Percentiles rank a stretch among this genome's conserved stretches.
Conservation (phyloP, 2,113 vertebrate species). For the Perognathus longimembris region DNA sequence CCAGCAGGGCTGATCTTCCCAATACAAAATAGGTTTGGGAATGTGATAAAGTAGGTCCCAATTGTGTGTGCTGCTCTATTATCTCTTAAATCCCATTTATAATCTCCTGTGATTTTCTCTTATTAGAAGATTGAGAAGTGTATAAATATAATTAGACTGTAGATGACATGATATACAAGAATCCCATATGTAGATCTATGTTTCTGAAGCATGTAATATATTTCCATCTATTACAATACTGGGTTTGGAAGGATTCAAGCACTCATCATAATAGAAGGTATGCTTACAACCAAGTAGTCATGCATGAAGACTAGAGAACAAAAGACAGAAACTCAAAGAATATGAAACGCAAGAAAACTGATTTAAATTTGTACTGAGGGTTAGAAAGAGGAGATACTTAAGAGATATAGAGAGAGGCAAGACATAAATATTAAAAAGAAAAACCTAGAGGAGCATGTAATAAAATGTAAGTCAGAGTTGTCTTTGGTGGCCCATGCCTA, state of each 20-base stretch:
- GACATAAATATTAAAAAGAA: background rate
- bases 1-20: background rate
- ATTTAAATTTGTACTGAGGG: background rate
- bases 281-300: background rate
- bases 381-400: background rate
- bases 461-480: background rate
- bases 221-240: background rate
- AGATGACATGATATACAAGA: background rate
- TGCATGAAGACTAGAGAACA: rapidly evolving
- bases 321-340: background rate
- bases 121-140: background rate
- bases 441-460: background rate
- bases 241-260: background rate
- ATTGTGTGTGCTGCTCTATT: too few relatives aligned
- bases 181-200: background rate
- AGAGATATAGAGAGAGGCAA: background rate
- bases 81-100: background rate
- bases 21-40: background rate
- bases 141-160: background rate
- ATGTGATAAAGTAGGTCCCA: background rate
- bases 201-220: background rate
- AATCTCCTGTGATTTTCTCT: background rate
- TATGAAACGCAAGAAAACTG: background rate
- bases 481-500: too few relatives aligned
- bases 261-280: background rate